These are phyloP conservation scores for Promerops cafer DNA, from an alignment of 2,113 vertebrate species.

Conservation along the genomic window DNA sequence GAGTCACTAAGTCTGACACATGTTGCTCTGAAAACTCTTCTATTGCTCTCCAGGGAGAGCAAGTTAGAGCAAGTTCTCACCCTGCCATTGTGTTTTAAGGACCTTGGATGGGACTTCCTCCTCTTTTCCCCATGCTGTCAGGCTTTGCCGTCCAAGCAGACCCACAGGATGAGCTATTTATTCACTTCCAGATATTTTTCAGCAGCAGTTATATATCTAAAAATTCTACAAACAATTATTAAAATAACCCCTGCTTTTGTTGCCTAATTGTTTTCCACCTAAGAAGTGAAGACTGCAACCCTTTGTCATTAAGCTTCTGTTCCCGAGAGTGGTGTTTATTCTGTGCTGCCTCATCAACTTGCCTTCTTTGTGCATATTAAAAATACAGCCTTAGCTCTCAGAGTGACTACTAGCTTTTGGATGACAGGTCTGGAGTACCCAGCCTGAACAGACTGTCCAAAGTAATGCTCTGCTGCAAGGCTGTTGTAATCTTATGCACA, in stretches of 20 bases:
- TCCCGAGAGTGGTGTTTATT: neutral
- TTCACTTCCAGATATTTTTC: neutral
- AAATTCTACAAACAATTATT: neutral
- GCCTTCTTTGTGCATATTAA: neutral
- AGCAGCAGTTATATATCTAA: neutral
- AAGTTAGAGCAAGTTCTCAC: neutral
- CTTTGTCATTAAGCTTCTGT: neutral
- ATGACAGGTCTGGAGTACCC: neutral
- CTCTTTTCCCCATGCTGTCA: neutral
- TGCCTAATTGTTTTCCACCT: neutral
- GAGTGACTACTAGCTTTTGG: neutral
- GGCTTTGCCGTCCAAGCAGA: neutral
- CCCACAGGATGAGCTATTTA: neutral
- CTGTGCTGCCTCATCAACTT: neutral
- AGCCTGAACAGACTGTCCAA: neutral
- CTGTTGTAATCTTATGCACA: neutral
- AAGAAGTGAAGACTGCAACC: neutral
- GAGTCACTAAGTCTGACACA: constrained; percentile 26
- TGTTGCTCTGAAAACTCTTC: neutral
- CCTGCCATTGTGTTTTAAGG: neutral
- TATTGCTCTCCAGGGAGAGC: constrained; percentile 6
- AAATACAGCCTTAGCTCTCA: neutral
- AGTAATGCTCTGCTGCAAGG: neutral
- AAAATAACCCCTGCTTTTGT: neutral
- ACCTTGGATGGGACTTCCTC: neutral